phyloP scores from a whole-genome alignment of 2,113 vertebrate genomes.

The Salvator merianae region DNA sequence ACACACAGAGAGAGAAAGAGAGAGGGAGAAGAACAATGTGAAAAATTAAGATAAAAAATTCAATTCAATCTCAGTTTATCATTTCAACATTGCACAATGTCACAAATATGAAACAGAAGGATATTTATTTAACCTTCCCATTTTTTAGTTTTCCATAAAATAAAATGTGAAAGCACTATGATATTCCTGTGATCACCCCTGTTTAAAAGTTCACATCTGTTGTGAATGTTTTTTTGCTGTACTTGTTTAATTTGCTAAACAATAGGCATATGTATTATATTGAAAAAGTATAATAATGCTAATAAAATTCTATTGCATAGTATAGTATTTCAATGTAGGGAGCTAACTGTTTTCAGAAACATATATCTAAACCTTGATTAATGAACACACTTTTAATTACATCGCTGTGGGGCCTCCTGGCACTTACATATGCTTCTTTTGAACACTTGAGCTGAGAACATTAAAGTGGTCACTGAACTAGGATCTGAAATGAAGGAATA shows the following conservation, averaged over 20 bases:
- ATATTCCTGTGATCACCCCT: not conserved
- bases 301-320: too few species aligned
- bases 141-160: slow-evolving; percentile 2
- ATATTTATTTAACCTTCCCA: not conserved
- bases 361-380: not conserved
- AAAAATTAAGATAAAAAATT: slow-evolving; percentile 10
- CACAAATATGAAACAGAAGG: not conserved
- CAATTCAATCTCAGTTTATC: not conserved
- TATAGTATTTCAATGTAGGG: too few species aligned
- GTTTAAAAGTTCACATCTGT: not conserved
- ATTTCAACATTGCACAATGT: slow-evolving; percentile 1
- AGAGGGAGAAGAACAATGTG: not conserved
- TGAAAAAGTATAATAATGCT: not conserved
- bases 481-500: too few species aligned
- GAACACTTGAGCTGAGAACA: too few species aligned
- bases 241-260: not conserved
- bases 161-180: not conserved
- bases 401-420: too few species aligned
- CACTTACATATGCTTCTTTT: too few species aligned
- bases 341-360: not conserved
- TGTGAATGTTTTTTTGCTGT: not conserved
- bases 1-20: slow-evolving; percentile 2
- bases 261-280: not conserved
- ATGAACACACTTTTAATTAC: too few species aligned
- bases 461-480: too few species aligned